These are phyloP conservation scores for Sebastes vulpes DNA, from an alignment of 2,797 vertebrate species.

Conservation along the genomic window DNA sequence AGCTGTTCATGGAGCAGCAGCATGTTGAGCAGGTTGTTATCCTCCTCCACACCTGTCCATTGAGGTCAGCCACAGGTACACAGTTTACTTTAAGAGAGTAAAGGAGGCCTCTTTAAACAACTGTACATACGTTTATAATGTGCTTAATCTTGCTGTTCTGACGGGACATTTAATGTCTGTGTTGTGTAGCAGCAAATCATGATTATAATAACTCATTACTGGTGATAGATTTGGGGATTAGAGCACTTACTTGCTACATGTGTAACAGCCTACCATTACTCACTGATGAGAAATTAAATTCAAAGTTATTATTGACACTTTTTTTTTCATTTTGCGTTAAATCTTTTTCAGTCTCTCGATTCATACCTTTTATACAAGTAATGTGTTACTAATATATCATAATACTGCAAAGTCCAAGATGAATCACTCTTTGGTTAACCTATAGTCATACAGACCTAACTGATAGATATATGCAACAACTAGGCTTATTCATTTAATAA, in stretches of 20 bases:
- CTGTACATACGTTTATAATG: no score
- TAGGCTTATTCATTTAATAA: background rate
- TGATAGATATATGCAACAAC: background rate
- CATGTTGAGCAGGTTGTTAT: no score
- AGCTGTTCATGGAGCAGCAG: background rate
- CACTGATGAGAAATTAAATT: no score
- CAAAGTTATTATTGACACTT: background rate
- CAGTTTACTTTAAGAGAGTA: background rate
- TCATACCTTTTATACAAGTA: background rate
- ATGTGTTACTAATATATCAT: background rate
- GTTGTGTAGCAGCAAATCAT: background rate
- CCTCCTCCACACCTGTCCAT: no score
- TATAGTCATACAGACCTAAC: background rate
- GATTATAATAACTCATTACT: background rate
- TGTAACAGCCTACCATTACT: background rate
- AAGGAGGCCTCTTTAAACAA: background rate
- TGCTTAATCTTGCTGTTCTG: no score
- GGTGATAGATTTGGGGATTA: background rate
- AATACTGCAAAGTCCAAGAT: background rate
- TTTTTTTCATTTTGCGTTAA: background rate
- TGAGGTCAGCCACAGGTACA: no score
- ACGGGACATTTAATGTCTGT: background rate
- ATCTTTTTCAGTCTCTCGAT: background rate
- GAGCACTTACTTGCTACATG: background rate
- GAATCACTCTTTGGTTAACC: background rate